Percentiles rank a stretch among this genome's conserved stretches.
Evolutionary conservation across 1,140 invertebrate genomes (phyloP).

Genomic region (Pinna nobilis): DNA sequence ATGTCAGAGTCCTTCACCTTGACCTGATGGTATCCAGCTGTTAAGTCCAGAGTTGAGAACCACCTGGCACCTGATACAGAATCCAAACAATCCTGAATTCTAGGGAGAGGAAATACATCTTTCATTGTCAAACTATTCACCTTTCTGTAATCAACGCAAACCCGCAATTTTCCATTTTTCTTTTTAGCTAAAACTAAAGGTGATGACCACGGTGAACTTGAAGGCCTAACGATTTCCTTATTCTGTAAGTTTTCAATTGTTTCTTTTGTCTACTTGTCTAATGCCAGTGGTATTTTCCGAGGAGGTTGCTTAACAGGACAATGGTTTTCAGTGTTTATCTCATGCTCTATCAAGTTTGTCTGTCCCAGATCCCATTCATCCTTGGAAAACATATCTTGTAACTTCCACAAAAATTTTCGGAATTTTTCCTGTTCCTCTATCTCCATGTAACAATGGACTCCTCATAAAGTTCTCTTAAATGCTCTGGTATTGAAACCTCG

Average conservation of each 20-base stretch:
- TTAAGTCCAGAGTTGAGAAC: constrained; percentile 36
- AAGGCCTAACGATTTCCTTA: constrained; percentile 22
- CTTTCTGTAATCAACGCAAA: constrained; percentile 76
- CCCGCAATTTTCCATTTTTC: constrained; percentile 70
- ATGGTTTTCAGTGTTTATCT: background rate
- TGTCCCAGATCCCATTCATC: background rate
- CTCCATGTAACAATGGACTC: background rate
- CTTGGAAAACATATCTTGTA: background rate
- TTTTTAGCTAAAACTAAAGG: constrained; percentile 76
- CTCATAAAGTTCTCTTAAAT: background rate
- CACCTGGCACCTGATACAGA: constrained; percentile 3
- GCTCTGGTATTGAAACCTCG: background rate
- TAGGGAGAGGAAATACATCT: constrained; percentile 29
- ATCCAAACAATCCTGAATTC: constrained; percentile 34
- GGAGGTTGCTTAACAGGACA: constrained; percentile 12
- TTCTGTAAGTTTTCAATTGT: constrained; percentile 26
- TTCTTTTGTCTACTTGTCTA: background rate
- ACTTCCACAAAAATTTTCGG: background rate
- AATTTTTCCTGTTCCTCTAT: background rate
- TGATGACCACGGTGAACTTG: constrained; percentile 75
- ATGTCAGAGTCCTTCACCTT: constrained; percentile 23
- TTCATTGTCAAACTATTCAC: constrained; percentile 41
- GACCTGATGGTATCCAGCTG: constrained; percentile 23
- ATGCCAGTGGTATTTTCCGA: constrained; percentile 8
- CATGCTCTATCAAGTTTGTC: background rate